Evolutionary conservation across 2,888 invertebrate genomes (phyloP), one percentile per base, ranked within the genome.

Genomic region (Lasioglossum malachurum): DNA sequence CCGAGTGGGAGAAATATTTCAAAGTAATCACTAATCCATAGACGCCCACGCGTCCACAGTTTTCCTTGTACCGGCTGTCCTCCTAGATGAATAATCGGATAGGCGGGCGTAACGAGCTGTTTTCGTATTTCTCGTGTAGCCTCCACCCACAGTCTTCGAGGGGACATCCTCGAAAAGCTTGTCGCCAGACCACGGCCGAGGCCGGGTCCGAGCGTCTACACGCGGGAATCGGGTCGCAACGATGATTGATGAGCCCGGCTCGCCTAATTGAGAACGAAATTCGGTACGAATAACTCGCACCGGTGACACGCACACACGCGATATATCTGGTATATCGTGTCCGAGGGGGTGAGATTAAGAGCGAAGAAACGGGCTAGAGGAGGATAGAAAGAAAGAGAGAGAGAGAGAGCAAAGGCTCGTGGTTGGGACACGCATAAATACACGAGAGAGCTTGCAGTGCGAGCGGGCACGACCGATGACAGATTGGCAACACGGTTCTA

Each of bases 401-500:
- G 23, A 7, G 5, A 8, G 67, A 16, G 19, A 46, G 53, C n/a
- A 12, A n/a, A 57, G 3, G 12, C n/a, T 23, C n/a, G n/a, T 57
- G 57, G n/a, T 57, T 41, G 16, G 19, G 57, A 27, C 67, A 81
- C 83, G 72, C 85, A 82, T 83, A 89, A 87, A 83, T 86, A 86
- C 23, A 49, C 35, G 71, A 31, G 64, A 64, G 16, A 69, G 74
- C 49, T 67, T 76, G 88, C 81, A 67, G 38, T 14, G 53, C 83
- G 72, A 67, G 67, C 75, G 71, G 79, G 79, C 69, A 88, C 84
- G 88, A 84, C 88, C 86, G 89, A 91, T 89, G 91, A 91, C 91
- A 87, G 91, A 91, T 91, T 81, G 91, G 87, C 90, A 84, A 90
- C 83, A 74, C 80, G 72, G 89, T 80, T 91, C 87, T 87, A 86